Percentiles rank a stretch among this genome's conserved stretches.
Evolutionary conservation across 2,113 vertebrate genomes (phyloP).

Genomic region (Lota lota): DNA sequence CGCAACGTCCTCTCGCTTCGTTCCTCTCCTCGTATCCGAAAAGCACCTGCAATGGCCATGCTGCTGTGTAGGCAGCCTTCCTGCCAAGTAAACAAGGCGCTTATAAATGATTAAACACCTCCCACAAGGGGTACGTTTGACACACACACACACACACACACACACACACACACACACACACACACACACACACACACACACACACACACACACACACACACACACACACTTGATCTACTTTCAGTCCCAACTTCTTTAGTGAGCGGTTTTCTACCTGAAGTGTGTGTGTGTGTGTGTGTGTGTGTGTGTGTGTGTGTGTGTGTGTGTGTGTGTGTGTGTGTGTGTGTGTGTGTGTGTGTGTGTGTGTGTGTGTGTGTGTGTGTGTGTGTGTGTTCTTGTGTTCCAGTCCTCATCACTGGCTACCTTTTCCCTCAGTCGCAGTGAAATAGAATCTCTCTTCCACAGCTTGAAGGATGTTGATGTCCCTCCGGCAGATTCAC

Average conservation of each 20-base stretch:
- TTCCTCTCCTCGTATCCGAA: constrained; percentile 26
- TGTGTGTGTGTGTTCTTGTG: constrained; percentile 7
- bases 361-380: too few species aligned
- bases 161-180: neutral
- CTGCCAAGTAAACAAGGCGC: constrained; percentile 60
- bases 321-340: too few species aligned
- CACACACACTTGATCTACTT: neutral
- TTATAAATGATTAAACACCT: constrained; percentile 65
- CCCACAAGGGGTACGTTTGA: constrained; percentile 23
- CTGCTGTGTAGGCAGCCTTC: constrained; percentile 42
- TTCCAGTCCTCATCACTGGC: constrained; percentile 41
- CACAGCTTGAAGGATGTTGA: constrained; percentile 32
- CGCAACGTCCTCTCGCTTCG: too few species aligned
- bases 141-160: constrained; percentile 14
- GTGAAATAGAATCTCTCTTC: constrained; percentile 60
- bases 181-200: neutral
- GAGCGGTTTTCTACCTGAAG: neutral
- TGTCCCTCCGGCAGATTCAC: constrained; percentile 15
- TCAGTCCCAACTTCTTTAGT: neutral
- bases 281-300: neutral
- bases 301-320: neutral
- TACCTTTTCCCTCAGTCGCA: constrained; percentile 44
- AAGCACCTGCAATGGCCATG: constrained; percentile 45
- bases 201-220: neutral
- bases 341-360: too few species aligned